Evolutionary conservation across 2,888 invertebrate genomes (phyloP), one percentile per base, ranked within the genome.

Genomic region (Pardosa pseudoannulata): DNA sequence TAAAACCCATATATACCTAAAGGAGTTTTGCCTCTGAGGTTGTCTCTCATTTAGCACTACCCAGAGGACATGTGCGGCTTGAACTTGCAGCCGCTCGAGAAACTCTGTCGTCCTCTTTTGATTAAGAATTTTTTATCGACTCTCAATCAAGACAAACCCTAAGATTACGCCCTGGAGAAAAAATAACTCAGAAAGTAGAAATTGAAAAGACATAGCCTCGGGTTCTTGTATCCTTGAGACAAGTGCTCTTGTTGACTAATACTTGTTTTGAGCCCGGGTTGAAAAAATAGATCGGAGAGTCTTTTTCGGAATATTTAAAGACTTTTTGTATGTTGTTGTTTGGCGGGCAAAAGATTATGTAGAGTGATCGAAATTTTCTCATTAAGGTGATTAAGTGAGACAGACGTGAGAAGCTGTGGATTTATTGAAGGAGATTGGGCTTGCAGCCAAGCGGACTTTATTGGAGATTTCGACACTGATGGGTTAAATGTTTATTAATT

Each of bases 171-270:
- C n/a, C n/a, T 31, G 11, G 46, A 41, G 28, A 39, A 65, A 41
- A 72, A 79, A 79, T 65, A 71, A 65, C 50, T 67, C 68, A 46
- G 76, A 83, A 72, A 50, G 46, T 71, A 68, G 72, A 83, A 83
- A 83, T 83, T 83, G 78, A 83, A 83, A 83, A 83, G 71, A 81
- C 46, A 72, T 65, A 23, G 32, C 72, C 39, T 50, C 28, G 13
- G 50, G 72, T 32, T 65, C n/a, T n/a, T 56, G n/a, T 28, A 56
- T 79, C 56, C 46, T 68, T 16, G 78, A 28, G 50, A 36, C 50
- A 65, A 50, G 83, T 83, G 76, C 76, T 72, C 76, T 78, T 83
- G 76, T 83, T 83, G 83, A 83, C 76, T 76, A 83, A 83, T 78
- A 41, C 72, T 36, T 28, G 50, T 16, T 32, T 29, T 72, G 64